Conservation (phyloP, 2,113 vertebrate genomes). For the Uria aalge region DNA sequence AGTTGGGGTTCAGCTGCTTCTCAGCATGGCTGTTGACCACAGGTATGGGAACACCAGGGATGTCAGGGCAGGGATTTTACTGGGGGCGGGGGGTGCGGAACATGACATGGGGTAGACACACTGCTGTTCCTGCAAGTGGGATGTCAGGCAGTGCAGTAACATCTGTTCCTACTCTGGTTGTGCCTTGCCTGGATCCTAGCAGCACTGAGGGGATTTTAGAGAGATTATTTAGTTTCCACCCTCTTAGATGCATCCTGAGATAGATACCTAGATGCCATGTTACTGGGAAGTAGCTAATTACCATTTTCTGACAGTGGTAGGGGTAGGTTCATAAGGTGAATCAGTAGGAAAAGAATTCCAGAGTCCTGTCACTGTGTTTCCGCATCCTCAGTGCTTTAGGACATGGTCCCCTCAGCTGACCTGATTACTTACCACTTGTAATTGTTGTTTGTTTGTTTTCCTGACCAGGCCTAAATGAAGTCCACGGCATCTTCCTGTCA, state of each 20-base stretch:
- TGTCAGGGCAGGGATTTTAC: background rate
- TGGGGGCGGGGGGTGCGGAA: too few relatives aligned
- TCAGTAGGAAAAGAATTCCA: background rate
- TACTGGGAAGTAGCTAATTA: background rate
- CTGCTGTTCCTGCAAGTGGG: background rate
- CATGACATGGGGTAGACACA: too few relatives aligned
- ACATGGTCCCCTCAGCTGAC: background rate
- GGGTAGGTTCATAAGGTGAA: background rate
- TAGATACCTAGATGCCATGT: background rate
- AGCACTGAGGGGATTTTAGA: background rate
- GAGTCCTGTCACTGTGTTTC: background rate
- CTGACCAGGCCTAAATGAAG: background rate
- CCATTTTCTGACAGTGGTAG: background rate
- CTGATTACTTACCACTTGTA: background rate
- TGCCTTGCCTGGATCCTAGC: background rate
- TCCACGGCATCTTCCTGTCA: background rate
- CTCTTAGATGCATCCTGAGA: background rate
- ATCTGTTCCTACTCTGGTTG: background rate
- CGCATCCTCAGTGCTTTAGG: background rate
- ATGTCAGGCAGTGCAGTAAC: background rate
- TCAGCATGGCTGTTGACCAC: rapidly evolving
- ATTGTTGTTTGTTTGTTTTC: background rate
- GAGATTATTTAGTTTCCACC: background rate
- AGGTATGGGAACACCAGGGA: background rate
- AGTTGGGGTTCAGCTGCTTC: background rate